Conservation (phyloP, 2,888 invertebrate species). For the Apotomis betuletana region DNA sequence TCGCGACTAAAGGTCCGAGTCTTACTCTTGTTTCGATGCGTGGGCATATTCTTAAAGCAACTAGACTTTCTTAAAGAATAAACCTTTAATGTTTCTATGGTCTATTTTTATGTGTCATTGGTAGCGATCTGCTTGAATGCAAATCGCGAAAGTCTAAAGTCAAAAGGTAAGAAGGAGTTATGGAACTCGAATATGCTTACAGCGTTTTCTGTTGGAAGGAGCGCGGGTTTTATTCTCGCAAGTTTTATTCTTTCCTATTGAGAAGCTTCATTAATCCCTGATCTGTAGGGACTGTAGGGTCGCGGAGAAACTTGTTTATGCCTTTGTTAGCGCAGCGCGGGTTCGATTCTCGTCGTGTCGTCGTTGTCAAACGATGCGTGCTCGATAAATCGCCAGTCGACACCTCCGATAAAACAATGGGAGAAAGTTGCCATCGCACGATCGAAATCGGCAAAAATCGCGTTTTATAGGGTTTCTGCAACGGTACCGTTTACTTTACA, state of each 20-base stretch:
- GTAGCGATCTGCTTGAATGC: slow-evolving; percentile 28
- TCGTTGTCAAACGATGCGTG: slow-evolving; percentile 66
- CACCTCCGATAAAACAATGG: slow-evolving; percentile 77
- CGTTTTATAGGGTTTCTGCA: slow-evolving; percentile 37
- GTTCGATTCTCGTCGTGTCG: slow-evolving; percentile 73
- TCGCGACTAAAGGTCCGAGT: slow-evolving; percentile 10
- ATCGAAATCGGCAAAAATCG: slow-evolving; percentile 44
- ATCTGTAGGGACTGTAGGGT: slow-evolving; percentile 47
- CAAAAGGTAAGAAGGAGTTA: slow-evolving; percentile 2
- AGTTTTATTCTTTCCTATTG: slow-evolving; percentile 39
- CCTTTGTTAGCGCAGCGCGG: slow-evolving; percentile 58
- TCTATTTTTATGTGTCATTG: slow-evolving; percentile 33
- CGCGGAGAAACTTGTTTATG: slow-evolving; percentile 61
- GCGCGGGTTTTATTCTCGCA: slow-evolving; percentile 28
- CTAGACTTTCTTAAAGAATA: slow-evolving; percentile 26
- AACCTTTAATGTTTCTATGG: slow-evolving; percentile 9
- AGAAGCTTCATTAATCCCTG: slow-evolving; percentile 38
- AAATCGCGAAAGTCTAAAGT: slow-evolving; percentile 17
- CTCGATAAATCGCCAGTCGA: slow-evolving; percentile 73
- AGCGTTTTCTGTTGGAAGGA: background rate
- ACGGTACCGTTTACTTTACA: slow-evolving; percentile 36
- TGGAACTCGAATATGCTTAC: background rate
- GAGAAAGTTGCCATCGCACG: slow-evolving; percentile 65
- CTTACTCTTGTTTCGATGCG: slow-evolving; percentile 22
- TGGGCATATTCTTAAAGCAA: slow-evolving; percentile 20